These are phyloP conservation scores for Melanaphis sacchari DNA, from an alignment of 1,140 invertebrate genomes.

Conservation along the genomic window DNA sequence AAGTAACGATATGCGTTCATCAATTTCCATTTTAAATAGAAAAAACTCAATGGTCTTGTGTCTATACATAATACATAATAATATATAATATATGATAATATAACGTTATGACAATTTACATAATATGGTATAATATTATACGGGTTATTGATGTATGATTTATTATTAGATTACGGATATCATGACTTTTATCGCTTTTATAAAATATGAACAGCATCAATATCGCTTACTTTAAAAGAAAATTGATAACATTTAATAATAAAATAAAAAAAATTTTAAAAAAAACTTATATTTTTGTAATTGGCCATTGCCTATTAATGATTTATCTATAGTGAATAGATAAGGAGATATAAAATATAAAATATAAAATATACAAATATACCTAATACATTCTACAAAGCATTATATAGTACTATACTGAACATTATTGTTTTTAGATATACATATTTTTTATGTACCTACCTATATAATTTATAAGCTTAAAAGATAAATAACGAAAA, in stretches of 20 bases:
- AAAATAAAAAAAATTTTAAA: background rate
- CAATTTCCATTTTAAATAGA: background rate
- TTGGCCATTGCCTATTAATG: background rate
- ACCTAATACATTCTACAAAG: background rate
- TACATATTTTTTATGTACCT: too few relatives aligned
- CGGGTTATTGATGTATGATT: background rate
- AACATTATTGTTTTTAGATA: background rate
- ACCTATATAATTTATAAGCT: background rate
- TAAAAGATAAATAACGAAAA: background rate
- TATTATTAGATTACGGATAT: slow-evolving; percentile 7
- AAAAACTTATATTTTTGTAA: background rate
- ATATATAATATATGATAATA: background rate
- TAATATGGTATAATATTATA: background rate
- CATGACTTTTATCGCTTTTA: background rate
- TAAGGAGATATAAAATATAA: background rate
- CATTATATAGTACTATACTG: background rate
- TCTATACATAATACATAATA: background rate
- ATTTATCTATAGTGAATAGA: background rate
- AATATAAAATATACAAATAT: too few relatives aligned
- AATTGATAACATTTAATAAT: background rate
- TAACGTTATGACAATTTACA: background rate
- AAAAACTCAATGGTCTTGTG: background rate
- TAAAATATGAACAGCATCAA: background rate
- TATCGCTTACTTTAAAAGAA: background rate
- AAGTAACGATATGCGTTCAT: background rate